Conservation (phyloP, 1,140 invertebrate species). For the Drosophila elegans region DNA sequence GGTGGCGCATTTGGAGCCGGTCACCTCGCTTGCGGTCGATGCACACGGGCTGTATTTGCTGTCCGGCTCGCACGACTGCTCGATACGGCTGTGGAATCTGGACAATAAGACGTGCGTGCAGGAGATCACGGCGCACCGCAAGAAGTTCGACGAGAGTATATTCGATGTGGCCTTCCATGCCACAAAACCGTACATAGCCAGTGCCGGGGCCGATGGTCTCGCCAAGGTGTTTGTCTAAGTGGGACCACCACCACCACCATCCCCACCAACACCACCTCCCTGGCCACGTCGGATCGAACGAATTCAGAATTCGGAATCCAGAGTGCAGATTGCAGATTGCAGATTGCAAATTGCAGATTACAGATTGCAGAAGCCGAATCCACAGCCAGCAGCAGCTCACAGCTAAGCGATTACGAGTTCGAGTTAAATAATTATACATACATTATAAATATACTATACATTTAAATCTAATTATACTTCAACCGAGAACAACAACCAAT, state of each 20-base stretch:
- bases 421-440: conserved; percentile 82
- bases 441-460: conserved; percentile 71
- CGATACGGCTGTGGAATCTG: conserved; percentile 99
- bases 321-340: conserved; percentile 25
- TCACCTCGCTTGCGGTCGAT: conserved; percentile 98
- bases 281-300: conserved; percentile 23
- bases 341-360: conserved; percentile 22
- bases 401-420: conserved; percentile 73
- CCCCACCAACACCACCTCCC: not conserved
- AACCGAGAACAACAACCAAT: conserved; percentile 59
- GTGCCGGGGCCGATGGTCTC: conserved; percentile 98
- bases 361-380: conserved; percentile 29
- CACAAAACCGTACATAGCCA: conserved; percentile 98
- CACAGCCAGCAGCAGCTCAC: conserved; percentile 53
- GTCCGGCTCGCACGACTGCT: conserved; percentile 99
- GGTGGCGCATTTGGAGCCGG: conserved; percentile 99
- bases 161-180: conserved; percentile 99
- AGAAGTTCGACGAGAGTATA: conserved; percentile 99
- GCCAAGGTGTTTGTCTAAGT: conserved; percentile 97
- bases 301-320: conserved; percentile 46
- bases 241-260: not conserved
- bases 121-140: conserved; percentile 99
- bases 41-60: conserved; percentile 99
- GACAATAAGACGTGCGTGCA: conserved; percentile 98
- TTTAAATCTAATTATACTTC: conserved; percentile 75